Percentiles rank a stretch among this genome's conserved stretches.
Evolutionary conservation across 2,888 invertebrate genomes (phyloP).

Genomic region (Augiades crinisus): DNA sequence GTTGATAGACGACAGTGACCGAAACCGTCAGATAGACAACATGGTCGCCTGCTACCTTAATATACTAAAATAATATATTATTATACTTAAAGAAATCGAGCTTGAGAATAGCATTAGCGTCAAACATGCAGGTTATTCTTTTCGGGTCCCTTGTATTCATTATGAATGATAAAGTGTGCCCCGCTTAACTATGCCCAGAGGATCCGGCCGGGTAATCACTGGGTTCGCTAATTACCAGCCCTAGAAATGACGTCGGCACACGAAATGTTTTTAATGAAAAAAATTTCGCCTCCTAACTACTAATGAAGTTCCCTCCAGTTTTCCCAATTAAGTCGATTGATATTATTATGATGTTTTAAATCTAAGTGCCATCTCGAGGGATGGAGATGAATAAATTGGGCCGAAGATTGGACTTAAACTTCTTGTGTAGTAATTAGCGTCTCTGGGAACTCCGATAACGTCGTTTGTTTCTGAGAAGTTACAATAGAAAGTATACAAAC

Average conservation of each 20-base stretch:
- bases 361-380: conserved; percentile 9
- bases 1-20: too few species aligned
- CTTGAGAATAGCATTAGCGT: too few species aligned
- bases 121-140: conserved; percentile 5
- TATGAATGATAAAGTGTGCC: conserved; percentile 22
- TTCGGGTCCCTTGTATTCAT: conserved; percentile 17
- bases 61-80: too few species aligned
- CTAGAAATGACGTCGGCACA: conserved; percentile 18
- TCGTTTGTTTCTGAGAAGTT: too few species aligned
- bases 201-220: conserved; percentile 16
- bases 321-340: conserved; percentile 23
- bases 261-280: conserved; percentile 26
- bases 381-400: neutral
- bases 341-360: conserved; percentile 26
- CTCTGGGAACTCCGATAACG: too few species aligned
- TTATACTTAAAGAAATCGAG: too few species aligned
- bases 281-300: conserved; percentile 25
- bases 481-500: too few species aligned
- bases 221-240: conserved; percentile 21
- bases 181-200: conserved; percentile 22
- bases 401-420: neutral
- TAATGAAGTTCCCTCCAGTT: conserved; percentile 21
- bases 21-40: too few species aligned
- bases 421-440: neutral
- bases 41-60: too few species aligned